A percentile compares a stretch with the other conserved stretches of the same genome.
phyloP scores from a whole-genome alignment of 2,888 invertebrate species.

The Ectemnius cavifrons region DNA sequence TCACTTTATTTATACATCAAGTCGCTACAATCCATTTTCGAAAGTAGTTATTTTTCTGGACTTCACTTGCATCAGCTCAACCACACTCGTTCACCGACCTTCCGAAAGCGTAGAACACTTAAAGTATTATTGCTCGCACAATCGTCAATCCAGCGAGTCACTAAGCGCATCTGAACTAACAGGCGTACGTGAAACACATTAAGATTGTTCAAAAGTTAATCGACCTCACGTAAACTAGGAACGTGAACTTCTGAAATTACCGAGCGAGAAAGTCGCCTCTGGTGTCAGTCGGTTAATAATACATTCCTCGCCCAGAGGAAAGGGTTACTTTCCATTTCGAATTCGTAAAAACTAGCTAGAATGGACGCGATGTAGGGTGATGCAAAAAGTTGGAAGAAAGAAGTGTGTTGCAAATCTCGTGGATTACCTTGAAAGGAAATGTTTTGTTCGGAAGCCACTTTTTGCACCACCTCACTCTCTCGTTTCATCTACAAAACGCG shows the following conservation, averaged over 20 bases:
- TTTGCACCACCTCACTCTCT: slow-evolving; percentile 46
- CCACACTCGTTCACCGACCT: slow-evolving; percentile 15
- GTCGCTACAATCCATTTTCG: slow-evolving; percentile 61
- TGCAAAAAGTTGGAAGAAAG: slow-evolving; percentile 47
- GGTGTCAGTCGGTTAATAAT: slow-evolving; percentile 38
- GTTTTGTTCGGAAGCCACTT: slow-evolving; percentile 33
- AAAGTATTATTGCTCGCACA: slow-evolving; percentile 53
- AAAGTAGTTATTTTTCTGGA: slow-evolving; percentile 50
- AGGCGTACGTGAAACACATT: slow-evolving; percentile 48
- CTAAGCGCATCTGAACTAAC: slow-evolving; percentile 53
- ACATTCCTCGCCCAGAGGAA: slow-evolving; percentile 30
- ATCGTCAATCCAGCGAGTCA: slow-evolving; percentile 47
- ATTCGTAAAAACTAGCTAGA: slow-evolving; percentile 59
- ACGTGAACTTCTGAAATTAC: slow-evolving; percentile 41
- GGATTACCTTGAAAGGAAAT: slow-evolving; percentile 32
- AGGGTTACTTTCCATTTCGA: slow-evolving; percentile 43
- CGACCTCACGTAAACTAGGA: slow-evolving; percentile 35
- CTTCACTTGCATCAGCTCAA: slow-evolving; percentile 35
- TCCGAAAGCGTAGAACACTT: slow-evolving; percentile 58
- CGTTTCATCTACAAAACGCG: slow-evolving; percentile 46
- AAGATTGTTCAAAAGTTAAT: slow-evolving; percentile 40
- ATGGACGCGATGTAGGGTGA: slow-evolving; percentile 47
- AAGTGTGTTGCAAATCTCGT: slow-evolving; percentile 24
- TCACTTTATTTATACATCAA: slow-evolving; percentile 68
- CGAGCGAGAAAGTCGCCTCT: slow-evolving; percentile 31